Conservation (phyloP, 2,113 vertebrate species). For the Dissostichus mawsoni region DNA sequence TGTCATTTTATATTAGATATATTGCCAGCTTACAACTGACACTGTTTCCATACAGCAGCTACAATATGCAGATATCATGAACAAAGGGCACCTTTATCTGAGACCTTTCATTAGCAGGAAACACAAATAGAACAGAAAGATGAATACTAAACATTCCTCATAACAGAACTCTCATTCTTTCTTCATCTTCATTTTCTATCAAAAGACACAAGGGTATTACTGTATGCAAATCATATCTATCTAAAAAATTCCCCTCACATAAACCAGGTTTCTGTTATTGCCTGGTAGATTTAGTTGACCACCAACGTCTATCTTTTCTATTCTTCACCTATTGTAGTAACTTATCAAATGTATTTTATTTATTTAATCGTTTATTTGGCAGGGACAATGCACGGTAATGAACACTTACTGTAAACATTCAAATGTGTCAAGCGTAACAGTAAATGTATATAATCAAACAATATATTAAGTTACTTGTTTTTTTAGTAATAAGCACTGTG, state of each 20-base stretch:
- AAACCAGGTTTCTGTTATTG: neutral
- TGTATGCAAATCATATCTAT: neutral
- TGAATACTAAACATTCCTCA: conserved; percentile 34
- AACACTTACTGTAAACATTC: too few species aligned
- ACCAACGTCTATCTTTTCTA: neutral
- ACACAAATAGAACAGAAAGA: conserved; percentile 57
- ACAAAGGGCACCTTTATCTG: conserved; percentile 49
- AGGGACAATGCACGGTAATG: too few species aligned
- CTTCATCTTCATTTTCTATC: neutral
- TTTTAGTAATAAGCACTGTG: conserved; percentile 6
- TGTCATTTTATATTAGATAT: neutral
- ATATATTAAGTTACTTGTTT: conserved; percentile 7
- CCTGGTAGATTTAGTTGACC: neutral
- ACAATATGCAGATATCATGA: conserved; percentile 8
- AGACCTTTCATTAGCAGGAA: conserved; percentile 33
- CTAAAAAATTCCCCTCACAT: neutral
- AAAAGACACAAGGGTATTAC: neutral
- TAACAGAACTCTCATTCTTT: conserved; percentile 33
- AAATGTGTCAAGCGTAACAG: too few species aligned
- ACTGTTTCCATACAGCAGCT: neutral
- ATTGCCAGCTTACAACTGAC: neutral
- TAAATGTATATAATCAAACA: neutral
- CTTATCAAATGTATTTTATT: too few species aligned
- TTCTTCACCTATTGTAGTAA: too few species aligned
- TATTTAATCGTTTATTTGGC: too few species aligned